Conservation (phyloP, 2,113 vertebrate genomes). For the human (Homo sapiens) region GRCh38 chr3:39467501-39468000, state of each 20-base stretch:
- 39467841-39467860: neutral
- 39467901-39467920: neutral
- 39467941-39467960: neutral
- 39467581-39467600: conserved; percentile 63
- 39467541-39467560: conserved; percentile 71
- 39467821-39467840: neutral
- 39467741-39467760: neutral
- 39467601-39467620: conserved; percentile 74
- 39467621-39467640: conserved; percentile 48
- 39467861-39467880: neutral
- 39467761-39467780: neutral
- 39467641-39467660: conserved; percentile 74
- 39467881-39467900: neutral
- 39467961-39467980: neutral
- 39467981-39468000: neutral
- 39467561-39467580: conserved; percentile 78
- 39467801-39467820: rapidly evolving
- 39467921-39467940: neutral
- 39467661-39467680: neutral
- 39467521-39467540: conserved; percentile 71
- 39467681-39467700: neutral
- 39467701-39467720: neutral
- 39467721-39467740: neutral
- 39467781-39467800: neutral
- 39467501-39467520: conserved; percentile 77